A percentile compares a stretch with the other conserved stretches of the same genome.
Conservation (phyloP, 2,888 invertebrate genomes). For the Trichacis sp. region DNA sequence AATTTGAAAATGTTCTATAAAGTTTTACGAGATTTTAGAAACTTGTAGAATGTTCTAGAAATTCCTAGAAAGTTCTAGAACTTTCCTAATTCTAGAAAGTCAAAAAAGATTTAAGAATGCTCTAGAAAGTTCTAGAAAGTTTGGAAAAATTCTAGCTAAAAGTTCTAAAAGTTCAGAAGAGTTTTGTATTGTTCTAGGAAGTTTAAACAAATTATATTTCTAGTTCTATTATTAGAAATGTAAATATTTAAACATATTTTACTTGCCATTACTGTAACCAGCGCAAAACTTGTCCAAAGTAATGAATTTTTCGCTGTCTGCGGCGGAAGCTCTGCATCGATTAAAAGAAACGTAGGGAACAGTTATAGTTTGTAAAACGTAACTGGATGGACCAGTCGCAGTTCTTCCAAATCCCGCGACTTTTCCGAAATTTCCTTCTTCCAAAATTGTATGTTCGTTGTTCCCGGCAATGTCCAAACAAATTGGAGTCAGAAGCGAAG, state of each 20-base stretch:
- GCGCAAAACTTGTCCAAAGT: slow-evolving; percentile 66
- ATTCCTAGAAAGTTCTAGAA: no score
- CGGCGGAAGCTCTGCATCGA: slow-evolving; percentile 50
- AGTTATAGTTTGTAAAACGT: slow-evolving; percentile 53
- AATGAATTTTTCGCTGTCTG: slow-evolving; percentile 49
- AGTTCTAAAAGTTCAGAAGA: no score
- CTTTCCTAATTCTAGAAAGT: no score
- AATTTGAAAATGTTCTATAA: no score
- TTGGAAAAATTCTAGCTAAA: no score
- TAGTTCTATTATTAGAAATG: no score
- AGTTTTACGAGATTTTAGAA: no score
- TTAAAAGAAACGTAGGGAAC: slow-evolving; percentile 57
- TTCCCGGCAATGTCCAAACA: slow-evolving; percentile 53
- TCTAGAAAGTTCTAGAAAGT: no score
- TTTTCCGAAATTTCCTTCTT: slow-evolving; percentile 54
- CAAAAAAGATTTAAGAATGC: no score
- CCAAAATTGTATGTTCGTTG: slow-evolving; percentile 47
- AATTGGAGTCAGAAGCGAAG: slow-evolving; percentile 52
- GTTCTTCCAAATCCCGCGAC: slow-evolving; percentile 66
- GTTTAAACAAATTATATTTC: no score
- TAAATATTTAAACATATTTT: not conserved
- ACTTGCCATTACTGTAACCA: slow-evolving; percentile 65
- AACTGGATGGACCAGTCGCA: slow-evolving; percentile 50
- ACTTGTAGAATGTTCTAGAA: no score
- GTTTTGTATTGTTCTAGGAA: no score